phyloP scores from a whole-genome alignment of 2,888 invertebrate genomes.

The Stomorhina lunata region DNA sequence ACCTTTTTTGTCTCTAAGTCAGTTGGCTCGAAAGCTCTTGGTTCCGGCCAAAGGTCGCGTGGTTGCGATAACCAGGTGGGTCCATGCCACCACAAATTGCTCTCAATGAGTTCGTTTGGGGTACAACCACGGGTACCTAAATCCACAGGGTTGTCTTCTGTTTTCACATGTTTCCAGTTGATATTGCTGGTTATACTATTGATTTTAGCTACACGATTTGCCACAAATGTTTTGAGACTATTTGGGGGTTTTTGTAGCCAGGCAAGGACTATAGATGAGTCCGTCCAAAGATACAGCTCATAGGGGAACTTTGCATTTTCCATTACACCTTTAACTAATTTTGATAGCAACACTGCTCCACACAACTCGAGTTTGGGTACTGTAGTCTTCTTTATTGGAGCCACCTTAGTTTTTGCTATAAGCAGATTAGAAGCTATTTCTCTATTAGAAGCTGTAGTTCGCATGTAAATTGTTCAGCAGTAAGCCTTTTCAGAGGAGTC shows the following conservation, averaged over 20 bases:
- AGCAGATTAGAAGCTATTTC: background rate
- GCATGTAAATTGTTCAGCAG: too few relatives aligned
- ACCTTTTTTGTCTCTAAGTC: background rate
- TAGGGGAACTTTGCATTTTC: background rate
- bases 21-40: background rate
- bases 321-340: background rate
- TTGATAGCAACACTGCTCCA: background rate
- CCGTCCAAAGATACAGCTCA: conserved; percentile 5
- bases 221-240: conserved; percentile 12
- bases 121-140: conserved; percentile 8
- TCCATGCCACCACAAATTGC: conserved; percentile 12
- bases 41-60: background rate
- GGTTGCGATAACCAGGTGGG: background rate
- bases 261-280: too few relatives aligned
- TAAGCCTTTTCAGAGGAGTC: conserved; percentile 18
- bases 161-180: conserved; percentile 6
- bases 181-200: too few relatives aligned
- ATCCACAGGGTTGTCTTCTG: conserved; percentile 9
- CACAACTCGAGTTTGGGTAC: too few relatives aligned
- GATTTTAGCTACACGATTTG: background rate
- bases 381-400: too few relatives aligned
- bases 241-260: background rate
- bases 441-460: background rate
- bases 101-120: background rate
- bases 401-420: too few relatives aligned